Percentiles rank a stretch among this genome's conserved stretches.
Conservation (phyloP, 92 coral and sea anemone genomes). For the Ricordea florida region DNA sequence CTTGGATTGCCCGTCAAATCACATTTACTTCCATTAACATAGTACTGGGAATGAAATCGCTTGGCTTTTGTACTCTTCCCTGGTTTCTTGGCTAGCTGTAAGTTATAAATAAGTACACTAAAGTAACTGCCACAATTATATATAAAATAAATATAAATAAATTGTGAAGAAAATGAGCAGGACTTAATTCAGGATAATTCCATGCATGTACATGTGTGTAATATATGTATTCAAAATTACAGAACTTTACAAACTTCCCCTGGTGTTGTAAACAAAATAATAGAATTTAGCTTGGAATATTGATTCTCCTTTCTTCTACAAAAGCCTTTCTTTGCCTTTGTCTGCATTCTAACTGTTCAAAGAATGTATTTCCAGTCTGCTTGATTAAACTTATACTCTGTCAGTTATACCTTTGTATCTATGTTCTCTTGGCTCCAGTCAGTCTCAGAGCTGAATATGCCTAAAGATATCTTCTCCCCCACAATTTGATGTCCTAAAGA, state of each 20-base stretch:
- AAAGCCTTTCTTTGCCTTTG: too few relatives aligned
- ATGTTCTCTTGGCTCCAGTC: constrained; percentile 87
- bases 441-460: constrained; percentile 79
- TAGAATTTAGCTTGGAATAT: background rate
- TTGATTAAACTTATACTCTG: too few relatives aligned
- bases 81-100: constrained; percentile 49
- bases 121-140: too few relatives aligned
- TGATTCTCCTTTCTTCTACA: too few relatives aligned
- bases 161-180: too few relatives aligned
- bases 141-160: background rate
- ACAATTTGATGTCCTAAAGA: constrained; percentile 55
- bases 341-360: too few relatives aligned
- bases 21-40: constrained; percentile 87
- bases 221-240: too few relatives aligned
- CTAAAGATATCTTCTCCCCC: constrained; percentile 79
- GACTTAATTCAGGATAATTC: too few relatives aligned
- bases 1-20: constrained; percentile 91
- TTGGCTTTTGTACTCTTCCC: constrained; percentile 46
- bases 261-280: background rate
- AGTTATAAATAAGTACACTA: background rate
- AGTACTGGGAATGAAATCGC: constrained; percentile 88
- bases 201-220: too few relatives aligned
- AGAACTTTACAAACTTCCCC: background rate
- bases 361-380: too few relatives aligned
- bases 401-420: constrained; percentile 44